phyloP scores from a whole-genome alignment of 2,113 vertebrate species.

The Astur gentilis region DNA sequence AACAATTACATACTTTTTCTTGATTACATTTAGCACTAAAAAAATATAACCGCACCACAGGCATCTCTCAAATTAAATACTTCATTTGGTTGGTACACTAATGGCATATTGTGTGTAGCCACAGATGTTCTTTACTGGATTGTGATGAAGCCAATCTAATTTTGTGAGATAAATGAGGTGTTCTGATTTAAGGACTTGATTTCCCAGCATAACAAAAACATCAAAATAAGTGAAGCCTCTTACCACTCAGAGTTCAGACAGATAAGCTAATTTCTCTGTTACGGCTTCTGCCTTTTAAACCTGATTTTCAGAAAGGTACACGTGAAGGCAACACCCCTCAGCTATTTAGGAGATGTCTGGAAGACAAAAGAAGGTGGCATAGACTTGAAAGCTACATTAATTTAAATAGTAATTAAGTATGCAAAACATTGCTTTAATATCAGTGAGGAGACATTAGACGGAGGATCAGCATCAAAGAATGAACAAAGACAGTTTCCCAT shows the following conservation, averaged over 20 bases:
- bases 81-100: neutral
- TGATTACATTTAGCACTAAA: neutral
- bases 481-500: neutral
- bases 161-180: slow-evolving; percentile 14
- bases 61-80: slow-evolving; percentile 13
- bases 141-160: neutral
- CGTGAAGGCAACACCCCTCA: neutral
- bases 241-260: neutral
- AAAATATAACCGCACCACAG: neutral
- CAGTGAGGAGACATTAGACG: neutral
- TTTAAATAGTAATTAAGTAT: neutral
- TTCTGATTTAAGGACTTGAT: slow-evolving; percentile 9
- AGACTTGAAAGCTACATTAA: neutral
- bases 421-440: neutral
- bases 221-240: neutral
- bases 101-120: neutral
- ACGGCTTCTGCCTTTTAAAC: neutral
- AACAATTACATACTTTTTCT: neutral
- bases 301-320: neutral
- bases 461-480: neutral
- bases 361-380: neutral
- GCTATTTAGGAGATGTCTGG: neutral
- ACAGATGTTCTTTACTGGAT: neutral
- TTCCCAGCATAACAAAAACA: neutral
- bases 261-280: neutral